These are phyloP conservation scores for Eristalis intricaria DNA, from an alignment of 2,888 invertebrate genomes.

Conservation along the genomic window DNA sequence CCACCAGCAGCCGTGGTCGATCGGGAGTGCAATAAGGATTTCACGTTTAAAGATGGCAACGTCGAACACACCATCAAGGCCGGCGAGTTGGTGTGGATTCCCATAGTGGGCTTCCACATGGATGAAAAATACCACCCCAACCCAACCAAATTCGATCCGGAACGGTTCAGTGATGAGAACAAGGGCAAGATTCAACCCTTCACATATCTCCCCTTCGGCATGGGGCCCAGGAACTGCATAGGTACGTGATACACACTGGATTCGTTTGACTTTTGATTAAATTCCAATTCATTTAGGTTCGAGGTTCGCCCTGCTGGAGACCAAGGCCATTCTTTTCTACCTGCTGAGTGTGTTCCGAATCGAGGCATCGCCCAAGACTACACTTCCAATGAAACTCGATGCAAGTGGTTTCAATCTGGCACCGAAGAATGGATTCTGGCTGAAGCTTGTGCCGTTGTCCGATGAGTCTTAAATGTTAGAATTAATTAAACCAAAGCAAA, in stretches of 20 bases:
- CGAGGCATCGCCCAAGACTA: constrained; percentile 75
- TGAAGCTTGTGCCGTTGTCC: constrained; percentile 76
- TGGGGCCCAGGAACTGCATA: constrained; percentile 85
- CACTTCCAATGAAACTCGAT: constrained; percentile 75
- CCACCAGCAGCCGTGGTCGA: constrained; percentile 82
- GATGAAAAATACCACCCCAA: constrained; percentile 83
- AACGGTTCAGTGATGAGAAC: constrained; percentile 84
- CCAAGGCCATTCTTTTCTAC: constrained; percentile 78
- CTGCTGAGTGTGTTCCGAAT: constrained; percentile 77
- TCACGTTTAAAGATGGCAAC: constrained; percentile 77
- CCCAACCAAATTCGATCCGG: constrained; percentile 84
- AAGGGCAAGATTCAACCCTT: constrained; percentile 82
- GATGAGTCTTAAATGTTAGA: too few relatives aligned
- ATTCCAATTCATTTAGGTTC: constrained; percentile 75
- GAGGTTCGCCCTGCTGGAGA: constrained; percentile 79
- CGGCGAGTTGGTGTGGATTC: constrained; percentile 78
- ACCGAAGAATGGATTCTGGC: constrained; percentile 78
- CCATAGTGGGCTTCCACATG: constrained; percentile 82
- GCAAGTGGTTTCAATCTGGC: constrained; percentile 74
- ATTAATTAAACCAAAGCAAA: too few relatives aligned
- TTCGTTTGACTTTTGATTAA: background rate
- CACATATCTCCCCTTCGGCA: constrained; percentile 83
- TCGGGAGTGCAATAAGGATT: constrained; percentile 83
- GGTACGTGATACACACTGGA: constrained; percentile 78
- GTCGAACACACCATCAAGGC: constrained; percentile 76